These are phyloP conservation scores for Apeira syringaria DNA, from an alignment of 2,888 invertebrate species.

Conservation along the genomic window DNA sequence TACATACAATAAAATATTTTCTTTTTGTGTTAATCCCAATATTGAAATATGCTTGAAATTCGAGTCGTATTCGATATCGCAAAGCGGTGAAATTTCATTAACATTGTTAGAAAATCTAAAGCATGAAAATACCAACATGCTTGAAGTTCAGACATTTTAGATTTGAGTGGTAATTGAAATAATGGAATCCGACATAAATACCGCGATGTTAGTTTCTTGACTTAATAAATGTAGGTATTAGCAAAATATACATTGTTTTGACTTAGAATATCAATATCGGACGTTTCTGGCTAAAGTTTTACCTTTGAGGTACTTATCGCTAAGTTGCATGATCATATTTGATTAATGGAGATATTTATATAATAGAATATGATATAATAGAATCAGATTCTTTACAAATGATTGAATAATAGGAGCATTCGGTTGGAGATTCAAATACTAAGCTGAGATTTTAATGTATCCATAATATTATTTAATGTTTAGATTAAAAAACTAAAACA, in stretches of 20 bases:
- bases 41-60: slow-evolving; percentile 11
- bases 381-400: too few relatives aligned
- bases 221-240: background rate
- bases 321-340: background rate
- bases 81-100: slow-evolving; percentile 4
- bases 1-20: too few relatives aligned
- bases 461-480: too few relatives aligned
- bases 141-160: background rate
- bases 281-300: background rate
- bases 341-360: too few relatives aligned
- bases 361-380: too few relatives aligned
- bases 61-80: slow-evolving; percentile 10
- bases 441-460: too few relatives aligned
- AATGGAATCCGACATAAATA: background rate
- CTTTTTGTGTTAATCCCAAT: too few relatives aligned
- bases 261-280: slow-evolving; percentile 8
- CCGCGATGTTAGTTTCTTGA: background rate
- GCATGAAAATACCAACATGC: background rate
- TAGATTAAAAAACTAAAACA: too few relatives aligned
- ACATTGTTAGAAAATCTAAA: background rate
- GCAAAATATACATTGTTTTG: slow-evolving; percentile 12
- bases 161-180: background rate
- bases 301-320: background rate
- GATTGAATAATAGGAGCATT: too few relatives aligned
- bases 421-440: too few relatives aligned